A percentile compares a stretch with the other conserved stretches of the same genome.
Evolutionary conservation across 37 sponge, comb jelly and placozoan genomes (phyloP).

Genomic region (Beroe ovata): DNA sequence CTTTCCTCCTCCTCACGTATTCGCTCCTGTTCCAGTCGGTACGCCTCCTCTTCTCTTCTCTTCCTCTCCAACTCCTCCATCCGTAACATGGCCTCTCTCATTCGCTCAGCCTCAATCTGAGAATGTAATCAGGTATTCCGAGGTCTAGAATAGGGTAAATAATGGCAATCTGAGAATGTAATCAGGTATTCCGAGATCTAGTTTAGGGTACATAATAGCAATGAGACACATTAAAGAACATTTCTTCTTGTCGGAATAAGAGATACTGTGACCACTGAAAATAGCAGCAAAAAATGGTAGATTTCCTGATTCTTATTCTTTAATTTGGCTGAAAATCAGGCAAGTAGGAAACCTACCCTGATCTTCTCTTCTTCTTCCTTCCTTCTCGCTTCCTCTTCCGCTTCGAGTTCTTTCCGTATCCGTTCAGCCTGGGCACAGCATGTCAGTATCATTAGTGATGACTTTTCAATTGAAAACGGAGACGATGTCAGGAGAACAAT

Average conservation of each 20-base stretch:
- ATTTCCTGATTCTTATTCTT: too few relatives aligned
- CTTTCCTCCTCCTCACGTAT: constrained; percentile 29
- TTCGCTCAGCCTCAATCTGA: constrained; percentile 39
- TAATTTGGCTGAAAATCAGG: too few relatives aligned
- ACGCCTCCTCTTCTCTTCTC: constrained; percentile 50
- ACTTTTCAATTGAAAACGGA: too few relatives aligned
- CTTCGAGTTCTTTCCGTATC: constrained; percentile 38
- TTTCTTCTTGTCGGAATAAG: too few relatives aligned
- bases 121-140: neutral
- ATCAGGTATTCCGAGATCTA: too few relatives aligned
- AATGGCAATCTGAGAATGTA: constrained; percentile 17
- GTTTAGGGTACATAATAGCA: too few relatives aligned
- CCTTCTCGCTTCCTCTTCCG: constrained; percentile 19
- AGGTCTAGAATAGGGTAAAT: too few relatives aligned
- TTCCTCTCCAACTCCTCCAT: constrained; percentile 67
- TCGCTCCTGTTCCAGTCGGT: constrained; percentile 10
- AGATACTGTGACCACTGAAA: too few relatives aligned
- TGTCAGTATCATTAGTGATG: too few relatives aligned
- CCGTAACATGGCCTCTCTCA: constrained; percentile 42
- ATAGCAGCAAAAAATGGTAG: too few relatives aligned
- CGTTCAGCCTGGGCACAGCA: constrained; percentile 58
- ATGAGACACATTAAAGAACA: too few relatives aligned
- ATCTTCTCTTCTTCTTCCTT: constrained; percentile 36
- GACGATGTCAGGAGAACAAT: too few relatives aligned
- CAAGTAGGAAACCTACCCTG: neutral